phyloP scores from a whole-genome alignment of 2,797 vertebrate species.

The Crenichthys baileyi region DNA sequence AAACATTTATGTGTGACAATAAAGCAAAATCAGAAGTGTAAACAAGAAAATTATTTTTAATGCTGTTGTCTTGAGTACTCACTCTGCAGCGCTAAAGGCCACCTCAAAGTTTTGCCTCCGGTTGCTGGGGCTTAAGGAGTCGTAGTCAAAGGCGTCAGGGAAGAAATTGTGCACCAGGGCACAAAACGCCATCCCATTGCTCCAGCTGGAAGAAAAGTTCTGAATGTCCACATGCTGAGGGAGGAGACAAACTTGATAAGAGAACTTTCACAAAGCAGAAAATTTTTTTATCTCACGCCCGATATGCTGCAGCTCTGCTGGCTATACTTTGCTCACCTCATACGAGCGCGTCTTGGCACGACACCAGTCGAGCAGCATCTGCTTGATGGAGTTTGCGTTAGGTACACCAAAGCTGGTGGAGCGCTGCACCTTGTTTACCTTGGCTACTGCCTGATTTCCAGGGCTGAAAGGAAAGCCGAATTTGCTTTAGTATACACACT shows the following conservation, averaged over 20 bases:
- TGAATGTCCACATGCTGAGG: conserved; percentile 93
- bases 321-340: conserved; percentile 80
- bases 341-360: conserved; percentile 95
- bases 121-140: conserved; percentile 89
- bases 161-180: conserved; percentile 98
- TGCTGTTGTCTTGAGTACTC: conserved; percentile 74
- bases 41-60: neutral
- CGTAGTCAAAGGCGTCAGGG: conserved; percentile 94
- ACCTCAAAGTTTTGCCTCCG: conserved; percentile 95
- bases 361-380: conserved; percentile 99
- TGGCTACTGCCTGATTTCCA: conserved; percentile 77
- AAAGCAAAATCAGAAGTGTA: neutral
- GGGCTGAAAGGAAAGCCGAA: conserved; percentile 66
- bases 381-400: conserved; percentile 97
- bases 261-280: conserved; percentile 19
- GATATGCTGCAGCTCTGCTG: conserved; percentile 8
- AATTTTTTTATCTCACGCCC: conserved; percentile 9
- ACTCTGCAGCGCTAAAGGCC: conserved; percentile 96
- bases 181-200: conserved; percentile 97
- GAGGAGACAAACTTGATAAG: conserved; percentile 15
- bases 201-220: conserved; percentile 99
- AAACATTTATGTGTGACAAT: neutral
- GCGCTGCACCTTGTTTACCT: conserved; percentile 86
- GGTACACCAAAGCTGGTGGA: conserved; percentile 93
- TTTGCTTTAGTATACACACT: conserved; percentile 59